phyloP scores from a whole-genome alignment of 2,113 vertebrate genomes.

The Diphyllodes magnificus region DNA sequence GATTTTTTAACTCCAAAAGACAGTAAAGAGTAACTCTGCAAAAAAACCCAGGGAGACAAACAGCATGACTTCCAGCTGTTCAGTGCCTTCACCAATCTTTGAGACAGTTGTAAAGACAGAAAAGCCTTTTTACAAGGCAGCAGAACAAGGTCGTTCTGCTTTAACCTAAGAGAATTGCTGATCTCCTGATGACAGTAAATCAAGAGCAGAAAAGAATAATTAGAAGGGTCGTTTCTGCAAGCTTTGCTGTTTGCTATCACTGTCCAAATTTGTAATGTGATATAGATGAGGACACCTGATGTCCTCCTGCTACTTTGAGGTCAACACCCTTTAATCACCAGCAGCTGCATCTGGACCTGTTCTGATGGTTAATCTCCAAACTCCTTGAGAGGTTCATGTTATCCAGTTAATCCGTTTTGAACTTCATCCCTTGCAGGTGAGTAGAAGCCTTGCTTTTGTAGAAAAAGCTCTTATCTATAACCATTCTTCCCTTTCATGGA shows the following conservation, averaged over 20 bases:
- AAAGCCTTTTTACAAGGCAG: background rate
- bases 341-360: background rate
- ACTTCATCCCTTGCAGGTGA: background rate
- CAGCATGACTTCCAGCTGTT: background rate
- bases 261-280: background rate
- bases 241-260: background rate
- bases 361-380: background rate
- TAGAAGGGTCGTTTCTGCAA: background rate
- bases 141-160: background rate
- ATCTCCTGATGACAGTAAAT: background rate
- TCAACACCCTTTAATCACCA: background rate
- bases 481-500: background rate
- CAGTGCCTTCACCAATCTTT: background rate
- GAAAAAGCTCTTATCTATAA: background rate
- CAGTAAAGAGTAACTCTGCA: background rate
- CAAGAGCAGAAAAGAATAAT: background rate
- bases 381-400: background rate
- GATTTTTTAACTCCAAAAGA: background rate
- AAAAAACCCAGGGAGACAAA: background rate
- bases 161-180: background rate
- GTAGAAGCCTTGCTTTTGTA: background rate
- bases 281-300: background rate
- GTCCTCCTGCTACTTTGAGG: background rate
- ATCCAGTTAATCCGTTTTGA: background rate
- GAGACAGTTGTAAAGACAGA: background rate